Evolutionary conservation across 2,113 vertebrate species (phyloP), one percentile per base, ranked within the genome.

Genomic region (Orientallactaga bullata): DNA sequence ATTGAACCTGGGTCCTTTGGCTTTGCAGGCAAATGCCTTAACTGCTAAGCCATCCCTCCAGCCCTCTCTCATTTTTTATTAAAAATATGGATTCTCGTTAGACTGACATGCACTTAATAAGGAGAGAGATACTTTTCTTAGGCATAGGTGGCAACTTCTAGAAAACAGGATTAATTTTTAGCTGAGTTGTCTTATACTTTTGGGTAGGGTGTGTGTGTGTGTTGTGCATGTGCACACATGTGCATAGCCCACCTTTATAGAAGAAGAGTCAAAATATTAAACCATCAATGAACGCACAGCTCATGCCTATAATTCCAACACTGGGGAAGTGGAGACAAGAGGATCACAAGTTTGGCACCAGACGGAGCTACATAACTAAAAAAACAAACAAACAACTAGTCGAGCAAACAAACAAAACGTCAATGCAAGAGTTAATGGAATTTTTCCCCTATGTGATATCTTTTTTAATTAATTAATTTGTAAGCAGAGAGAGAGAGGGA

Each of bases 151-250:
- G 39, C 23, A 88, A n/a, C 37, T 80, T 89, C 73, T 80, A 32
- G 47, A 76, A 90, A 87, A 55, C 13, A 24, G 20, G 11, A 16
- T 66, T 80, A 74, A 89, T 88, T 85, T 51, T 95, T 58, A 69
- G 39, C 30, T 85, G 66, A 37, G 9, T 72, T 2, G 7, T 35
- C 28, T 72, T 77, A 11, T 35, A 9, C 4, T n/a, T 39, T 32
- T 51, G 30, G 39, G 30, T 20, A 2, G 20, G 60, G 60, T n/a
- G 17, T 24, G n/a, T 32, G 51, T 32, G 65, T 8, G 10, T 37
- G n/a, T 2, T 55, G 42, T 23, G 10, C n/a, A 18, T 24, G 12
- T 21, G 12, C 63, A 65, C 23, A 60, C 58, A 60, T 66, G 47
- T 66, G 18, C 12, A 28, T 65, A 42, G 26, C 76, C n/a, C 47